These are phyloP conservation scores for Menidia beryllina DNA, from an alignment of 2,113 vertebrate genomes.

Conservation along the genomic window DNA sequence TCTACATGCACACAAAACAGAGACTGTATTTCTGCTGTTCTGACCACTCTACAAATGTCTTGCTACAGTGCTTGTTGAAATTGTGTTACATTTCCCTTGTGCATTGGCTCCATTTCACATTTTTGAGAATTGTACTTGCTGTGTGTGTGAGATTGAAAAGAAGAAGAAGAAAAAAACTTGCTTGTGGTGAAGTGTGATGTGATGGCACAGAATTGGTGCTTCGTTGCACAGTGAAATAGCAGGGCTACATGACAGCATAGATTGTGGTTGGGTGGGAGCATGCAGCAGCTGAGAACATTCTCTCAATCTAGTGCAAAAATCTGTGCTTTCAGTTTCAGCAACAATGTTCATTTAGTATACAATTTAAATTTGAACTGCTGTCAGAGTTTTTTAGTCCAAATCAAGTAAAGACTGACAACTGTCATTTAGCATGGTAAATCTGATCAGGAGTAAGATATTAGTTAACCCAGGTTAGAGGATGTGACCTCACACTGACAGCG, in stretches of 20 bases:
- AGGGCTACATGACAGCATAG: slow-evolving; percentile 51
- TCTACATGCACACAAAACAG: slow-evolving; percentile 58
- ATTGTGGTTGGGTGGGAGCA: slow-evolving; percentile 44
- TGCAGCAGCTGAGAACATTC: slow-evolving; percentile 39
- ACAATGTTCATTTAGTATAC: neutral
- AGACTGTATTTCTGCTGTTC: slow-evolving; percentile 63
- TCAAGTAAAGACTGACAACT: neutral
- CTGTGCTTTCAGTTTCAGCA: neutral
- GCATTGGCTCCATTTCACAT: slow-evolving; percentile 74
- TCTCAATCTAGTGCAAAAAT: slow-evolving; percentile 35
- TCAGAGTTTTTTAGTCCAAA: neutral
- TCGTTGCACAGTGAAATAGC: slow-evolving; percentile 74
- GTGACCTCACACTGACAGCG: no score
- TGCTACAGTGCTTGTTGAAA: slow-evolving; percentile 74
- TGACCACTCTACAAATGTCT: slow-evolving; percentile 66
- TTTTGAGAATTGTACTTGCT: slow-evolving; percentile 57
- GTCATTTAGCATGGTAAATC: neutral
- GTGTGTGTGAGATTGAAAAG: slow-evolving; percentile 49
- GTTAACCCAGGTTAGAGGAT: neutral
- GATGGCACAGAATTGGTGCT: slow-evolving; percentile 59
- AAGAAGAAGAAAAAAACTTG: slow-evolving; percentile 39
- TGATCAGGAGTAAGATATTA: neutral
- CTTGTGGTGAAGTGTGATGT: slow-evolving; percentile 57
- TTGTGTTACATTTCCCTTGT: slow-evolving; percentile 76
- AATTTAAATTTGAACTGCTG: neutral